phyloP scores from a whole-genome alignment of 1,140 invertebrate species.

The Dreissena rostriformis region DNA sequence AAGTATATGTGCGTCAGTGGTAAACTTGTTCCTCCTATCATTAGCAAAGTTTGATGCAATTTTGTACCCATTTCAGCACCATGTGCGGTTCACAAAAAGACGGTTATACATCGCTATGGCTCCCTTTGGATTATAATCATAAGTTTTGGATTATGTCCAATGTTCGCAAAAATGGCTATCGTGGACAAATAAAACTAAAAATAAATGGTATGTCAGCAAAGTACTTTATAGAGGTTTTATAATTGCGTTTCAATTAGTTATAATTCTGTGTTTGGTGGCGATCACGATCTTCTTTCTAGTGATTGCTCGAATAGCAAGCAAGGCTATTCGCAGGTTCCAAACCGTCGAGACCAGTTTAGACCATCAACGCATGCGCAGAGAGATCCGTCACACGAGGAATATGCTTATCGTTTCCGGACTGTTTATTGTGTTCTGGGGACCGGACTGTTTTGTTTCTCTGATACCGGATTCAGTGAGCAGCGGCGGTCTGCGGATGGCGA shows the following conservation, averaged over 20 bases:
- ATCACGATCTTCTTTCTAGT: neutral
- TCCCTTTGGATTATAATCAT: neutral
- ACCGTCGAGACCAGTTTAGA: neutral
- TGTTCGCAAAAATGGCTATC: neutral
- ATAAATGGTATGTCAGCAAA: neutral
- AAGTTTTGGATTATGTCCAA: neutral
- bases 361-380: neutral
- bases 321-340: neutral
- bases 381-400: slow-evolving; percentile 7
- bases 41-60: slow-evolving; percentile 9
- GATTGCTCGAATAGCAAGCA: neutral
- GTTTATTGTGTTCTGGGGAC: slow-evolving; percentile 34
- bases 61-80: slow-evolving; percentile 10
- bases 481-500: neutral
- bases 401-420: slow-evolving; percentile 12
- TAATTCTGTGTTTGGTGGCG: neutral
- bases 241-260: neutral
- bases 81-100: neutral
- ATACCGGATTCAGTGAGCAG: neutral
- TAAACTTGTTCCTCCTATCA: slow-evolving; percentile 15
- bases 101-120: neutral
- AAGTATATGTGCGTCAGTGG: neutral
- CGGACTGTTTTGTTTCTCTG: slow-evolving; percentile 24
- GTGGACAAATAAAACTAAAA: neutral
- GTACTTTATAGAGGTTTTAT: neutral